A percentile compares a stretch with the other conserved stretches of the same genome.
Conservation (phyloP, 1,140 invertebrate genomes). For the Anastatus disparis region DNA sequence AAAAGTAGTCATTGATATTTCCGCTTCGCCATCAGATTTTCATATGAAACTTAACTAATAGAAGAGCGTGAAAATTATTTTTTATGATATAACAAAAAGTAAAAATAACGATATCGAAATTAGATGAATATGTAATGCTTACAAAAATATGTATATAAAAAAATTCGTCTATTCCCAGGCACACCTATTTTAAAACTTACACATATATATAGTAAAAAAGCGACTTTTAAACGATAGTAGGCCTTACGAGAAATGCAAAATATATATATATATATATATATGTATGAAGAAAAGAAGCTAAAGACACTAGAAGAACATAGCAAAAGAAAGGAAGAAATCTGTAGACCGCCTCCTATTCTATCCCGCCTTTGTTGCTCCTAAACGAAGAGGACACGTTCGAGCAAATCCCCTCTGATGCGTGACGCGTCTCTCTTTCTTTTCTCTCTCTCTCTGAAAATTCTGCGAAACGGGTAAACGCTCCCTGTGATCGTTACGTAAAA, state of each 20-base stretch:
- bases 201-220: neutral
- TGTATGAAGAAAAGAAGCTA: neutral
- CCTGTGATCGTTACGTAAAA: slow-evolving; percentile 55
- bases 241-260: no score
- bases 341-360: slow-evolving; percentile 25
- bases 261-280: no score
- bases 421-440: slow-evolving; percentile 44
- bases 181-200: neutral
- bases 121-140: no score
- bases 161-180: neutral
- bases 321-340: slow-evolving; percentile 33
- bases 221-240: no score
- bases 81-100: no score
- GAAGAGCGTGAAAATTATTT: no score
- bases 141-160: no score
- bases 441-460: slow-evolving; percentile 47
- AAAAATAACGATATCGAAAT: no score
- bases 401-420: slow-evolving; percentile 47
- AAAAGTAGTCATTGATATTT: no score
- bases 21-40: no score
- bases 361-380: slow-evolving; percentile 9
- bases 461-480: slow-evolving; percentile 51
- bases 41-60: no score
- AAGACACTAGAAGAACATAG: neutral
- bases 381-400: slow-evolving; percentile 14